Evolutionary conservation across 2,888 invertebrate genomes (phyloP), one percentile per base, ranked within the genome.

Genomic region (Erebia aethiops): DNA sequence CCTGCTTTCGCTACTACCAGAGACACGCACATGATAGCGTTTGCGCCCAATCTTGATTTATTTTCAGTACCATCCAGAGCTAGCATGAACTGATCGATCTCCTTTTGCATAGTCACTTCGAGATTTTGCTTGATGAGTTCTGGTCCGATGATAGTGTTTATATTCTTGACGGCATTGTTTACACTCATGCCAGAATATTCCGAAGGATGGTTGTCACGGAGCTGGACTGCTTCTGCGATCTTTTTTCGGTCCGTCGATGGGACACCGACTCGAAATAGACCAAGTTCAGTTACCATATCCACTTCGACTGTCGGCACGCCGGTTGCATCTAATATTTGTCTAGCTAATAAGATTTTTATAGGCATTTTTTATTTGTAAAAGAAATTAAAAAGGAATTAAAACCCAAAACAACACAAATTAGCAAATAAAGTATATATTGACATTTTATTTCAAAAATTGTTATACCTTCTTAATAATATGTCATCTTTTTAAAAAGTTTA

Each of bases 261-360:
- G 5, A 99, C 99, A 58, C 98, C 99, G 71, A 98, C 96, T 69
- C 98, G 95, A 91, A 97, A 97, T 43, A 97, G 87, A n/a, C 97
- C 98, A 81, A 96, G 95, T 83, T 97, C 98, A 9, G 96, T 96
- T 11, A 95, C 94, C 83, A 96, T 91, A 81, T 96, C 96, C 77
- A 99, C 99, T 94, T 99, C 99, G 66, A 99, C 97, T 11, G 99
- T 99, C 61, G 99, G 99, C 82, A 98, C 97, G 68, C 99, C 99
- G 81, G 98, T 96, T 51, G 98, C 97, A 94, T 99, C 99, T 87
- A 97, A 99, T 90, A 99, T 98, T 94, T 98, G 98, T 85, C 99
- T 97, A 75, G 99, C 99, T 79, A 96, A 95, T 80, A 99, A 95
- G 80, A 97, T 96, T 91, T 97, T 96, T 81, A 99, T 97, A 62